These are phyloP conservation scores for Steatocranus sp. DNA, from an alignment of 2,797 vertebrate genomes.

Conservation along the genomic window DNA sequence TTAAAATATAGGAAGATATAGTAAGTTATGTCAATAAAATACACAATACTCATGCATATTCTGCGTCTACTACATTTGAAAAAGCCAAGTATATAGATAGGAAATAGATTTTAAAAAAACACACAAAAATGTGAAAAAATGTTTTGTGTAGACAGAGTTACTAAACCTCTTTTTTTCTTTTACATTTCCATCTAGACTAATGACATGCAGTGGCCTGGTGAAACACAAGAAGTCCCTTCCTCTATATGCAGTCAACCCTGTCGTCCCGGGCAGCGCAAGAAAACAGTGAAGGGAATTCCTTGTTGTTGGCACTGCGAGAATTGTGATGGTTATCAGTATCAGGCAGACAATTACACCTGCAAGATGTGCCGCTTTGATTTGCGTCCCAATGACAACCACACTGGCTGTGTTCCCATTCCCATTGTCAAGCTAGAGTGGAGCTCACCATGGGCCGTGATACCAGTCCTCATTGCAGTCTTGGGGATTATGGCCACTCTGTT, in stretches of 20 bases:
- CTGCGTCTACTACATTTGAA: not conserved
- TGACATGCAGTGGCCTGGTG: slow-evolving; percentile 88
- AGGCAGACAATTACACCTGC: slow-evolving; percentile 89
- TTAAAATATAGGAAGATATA: not conserved
- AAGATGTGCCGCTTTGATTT: slow-evolving; percentile 91
- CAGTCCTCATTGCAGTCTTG: slow-evolving; percentile 86
- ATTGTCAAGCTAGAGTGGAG: slow-evolving; percentile 95
- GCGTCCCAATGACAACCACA: slow-evolving; percentile 91
- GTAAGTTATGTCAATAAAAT: not conserved
- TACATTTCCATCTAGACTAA: slow-evolving; percentile 69
- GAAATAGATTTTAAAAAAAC: not conserved
- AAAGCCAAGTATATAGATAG: not conserved
- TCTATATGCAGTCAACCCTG: slow-evolving; percentile 95
- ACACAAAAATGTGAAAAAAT: not conserved
- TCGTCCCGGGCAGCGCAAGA: slow-evolving; percentile 88
- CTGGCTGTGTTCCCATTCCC: slow-evolving; percentile 87
- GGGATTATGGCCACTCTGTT: slow-evolving; percentile 91
- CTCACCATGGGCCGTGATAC: slow-evolving; percentile 92
- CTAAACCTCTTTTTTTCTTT: not conserved
- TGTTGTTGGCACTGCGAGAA: slow-evolving; percentile 97
- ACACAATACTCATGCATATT: not conserved
- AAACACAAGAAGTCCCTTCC: slow-evolving; percentile 76
- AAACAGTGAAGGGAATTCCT: slow-evolving; percentile 91
- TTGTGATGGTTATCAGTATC: slow-evolving; percentile 93
- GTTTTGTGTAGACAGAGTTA: not conserved